Evolutionary conservation across 2,888 invertebrate species (phyloP).

Genomic region (Dusona sp.): DNA sequence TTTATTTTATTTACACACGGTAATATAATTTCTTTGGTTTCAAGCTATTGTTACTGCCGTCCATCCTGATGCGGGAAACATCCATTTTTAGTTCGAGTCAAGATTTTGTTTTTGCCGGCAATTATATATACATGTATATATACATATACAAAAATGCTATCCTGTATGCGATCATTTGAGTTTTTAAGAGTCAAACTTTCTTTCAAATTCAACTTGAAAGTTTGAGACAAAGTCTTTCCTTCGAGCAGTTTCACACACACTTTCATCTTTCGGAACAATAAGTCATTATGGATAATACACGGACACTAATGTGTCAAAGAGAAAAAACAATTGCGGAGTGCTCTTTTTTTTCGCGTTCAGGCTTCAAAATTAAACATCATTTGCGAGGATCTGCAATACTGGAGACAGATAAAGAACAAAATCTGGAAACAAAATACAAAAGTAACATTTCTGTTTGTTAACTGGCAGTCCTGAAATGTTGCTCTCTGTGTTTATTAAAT

Average conservation of each 20-base stretch:
- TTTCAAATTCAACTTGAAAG: not conserved
- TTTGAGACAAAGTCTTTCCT: not conserved
- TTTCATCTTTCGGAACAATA: conserved; percentile 21
- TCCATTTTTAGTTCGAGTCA: conserved; percentile 68
- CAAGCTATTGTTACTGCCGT: conserved; percentile 57
- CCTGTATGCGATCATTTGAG: conserved; percentile 57
- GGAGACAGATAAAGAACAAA: not conserved
- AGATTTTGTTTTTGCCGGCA: conserved; percentile 68
- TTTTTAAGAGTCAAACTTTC: conserved; percentile 9
- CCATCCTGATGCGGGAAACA: conserved; percentile 69
- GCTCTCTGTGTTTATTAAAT: conserved; percentile 8
- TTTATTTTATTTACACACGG: conserved; percentile 9
- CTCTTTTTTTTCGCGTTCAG: conserved; percentile 47
- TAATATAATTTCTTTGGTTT: conserved; percentile 22
- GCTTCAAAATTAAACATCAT: not conserved
- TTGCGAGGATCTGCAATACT: not conserved
- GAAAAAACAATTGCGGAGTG: conserved; percentile 46
- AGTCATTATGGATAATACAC: conserved; percentile 11
- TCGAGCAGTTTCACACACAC: conserved; percentile 39
- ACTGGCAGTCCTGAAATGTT: conserved; percentile 40
- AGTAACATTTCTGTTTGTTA: conserved; percentile 50
- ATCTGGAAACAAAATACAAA: not conserved
- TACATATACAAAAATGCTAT: conserved; percentile 45
- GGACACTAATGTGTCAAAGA: conserved; percentile 24
- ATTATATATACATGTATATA: conserved; percentile 8